Conservation (phyloP, 2,113 vertebrate genomes). For the Protobothrops flavoviridis region DNA sequence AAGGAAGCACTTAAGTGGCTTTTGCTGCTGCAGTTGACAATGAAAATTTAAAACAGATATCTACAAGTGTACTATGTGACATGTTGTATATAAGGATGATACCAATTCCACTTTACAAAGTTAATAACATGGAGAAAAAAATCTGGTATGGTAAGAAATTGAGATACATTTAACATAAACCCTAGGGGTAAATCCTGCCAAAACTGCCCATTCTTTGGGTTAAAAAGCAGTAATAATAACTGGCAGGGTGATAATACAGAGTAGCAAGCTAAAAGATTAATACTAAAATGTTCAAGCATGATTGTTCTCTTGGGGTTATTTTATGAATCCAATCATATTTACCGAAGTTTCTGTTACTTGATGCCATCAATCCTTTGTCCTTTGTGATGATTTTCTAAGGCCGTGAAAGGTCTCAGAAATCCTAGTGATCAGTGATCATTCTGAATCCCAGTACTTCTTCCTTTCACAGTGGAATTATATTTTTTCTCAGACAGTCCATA, state of each 20-base stretch:
- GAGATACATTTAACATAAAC: neutral
- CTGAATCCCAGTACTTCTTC: neutral
- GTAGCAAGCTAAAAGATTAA: neutral
- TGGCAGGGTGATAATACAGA: neutral
- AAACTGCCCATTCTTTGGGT: neutral
- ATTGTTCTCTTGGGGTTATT: neutral
- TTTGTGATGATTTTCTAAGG: neutral
- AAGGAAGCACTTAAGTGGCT: neutral
- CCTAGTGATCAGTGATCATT: neutral
- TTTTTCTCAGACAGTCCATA: neutral
- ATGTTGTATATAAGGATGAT: neutral
- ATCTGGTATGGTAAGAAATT: neutral
- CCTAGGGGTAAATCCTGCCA: neutral
- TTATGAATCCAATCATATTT: neutral
- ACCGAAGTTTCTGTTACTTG: neutral
- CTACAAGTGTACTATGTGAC: neutral
- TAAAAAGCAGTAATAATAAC: neutral
- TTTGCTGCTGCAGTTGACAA: neutral
- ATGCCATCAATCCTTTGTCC: neutral
- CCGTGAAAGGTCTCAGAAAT: neutral
- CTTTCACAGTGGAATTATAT: neutral
- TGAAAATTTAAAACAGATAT: neutral
- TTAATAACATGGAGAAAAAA: neutral
- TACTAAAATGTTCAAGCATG: neutral
- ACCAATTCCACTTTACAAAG: neutral